phyloP scores from a whole-genome alignment of 2,888 invertebrate species.

The Cheilosia pagana region DNA sequence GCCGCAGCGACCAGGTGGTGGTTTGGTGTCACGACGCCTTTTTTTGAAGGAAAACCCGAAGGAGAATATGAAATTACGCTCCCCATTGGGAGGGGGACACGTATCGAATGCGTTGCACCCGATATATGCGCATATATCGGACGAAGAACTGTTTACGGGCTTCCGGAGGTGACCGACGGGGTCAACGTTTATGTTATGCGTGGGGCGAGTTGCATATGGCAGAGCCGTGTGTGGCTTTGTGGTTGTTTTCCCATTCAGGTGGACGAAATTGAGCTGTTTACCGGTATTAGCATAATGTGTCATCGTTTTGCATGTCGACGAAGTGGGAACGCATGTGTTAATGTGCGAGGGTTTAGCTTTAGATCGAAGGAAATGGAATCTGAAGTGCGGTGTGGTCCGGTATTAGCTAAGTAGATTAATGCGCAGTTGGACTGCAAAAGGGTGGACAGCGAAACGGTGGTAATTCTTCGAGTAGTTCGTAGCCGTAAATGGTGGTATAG shows the following conservation, averaged over 20 bases:
- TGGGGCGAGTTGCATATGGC: constrained; percentile 42
- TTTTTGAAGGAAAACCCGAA: constrained; percentile 31
- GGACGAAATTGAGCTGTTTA: constrained; percentile 70
- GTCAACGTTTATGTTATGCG: constrained; percentile 70
- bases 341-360: constrained; percentile 18
- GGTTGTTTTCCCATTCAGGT: constrained; percentile 41
- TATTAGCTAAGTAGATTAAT: constrained; percentile 15
- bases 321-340: constrained; percentile 54
- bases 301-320: constrained; percentile 64
- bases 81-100: constrained; percentile 19
- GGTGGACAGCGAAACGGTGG: background rate
- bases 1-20: constrained; percentile 56
- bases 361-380: constrained; percentile 1
- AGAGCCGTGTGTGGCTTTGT: constrained; percentile 24
- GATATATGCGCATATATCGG: constrained; percentile 4
- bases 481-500: no score
- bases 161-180: constrained; percentile 69
- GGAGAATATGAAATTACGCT: constrained; percentile 67
- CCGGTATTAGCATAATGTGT: constrained; percentile 71
- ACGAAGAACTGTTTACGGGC: constrained; percentile 64
- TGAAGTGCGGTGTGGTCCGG: constrained; percentile 2
- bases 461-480: no score
- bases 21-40: constrained; percentile 57
- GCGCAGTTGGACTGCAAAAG: background rate
- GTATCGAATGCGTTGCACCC: constrained; percentile 51